Evolutionary conservation across 2,113 vertebrate species (phyloP).

Genomic region (Leptodactylus fuscus): DNA sequence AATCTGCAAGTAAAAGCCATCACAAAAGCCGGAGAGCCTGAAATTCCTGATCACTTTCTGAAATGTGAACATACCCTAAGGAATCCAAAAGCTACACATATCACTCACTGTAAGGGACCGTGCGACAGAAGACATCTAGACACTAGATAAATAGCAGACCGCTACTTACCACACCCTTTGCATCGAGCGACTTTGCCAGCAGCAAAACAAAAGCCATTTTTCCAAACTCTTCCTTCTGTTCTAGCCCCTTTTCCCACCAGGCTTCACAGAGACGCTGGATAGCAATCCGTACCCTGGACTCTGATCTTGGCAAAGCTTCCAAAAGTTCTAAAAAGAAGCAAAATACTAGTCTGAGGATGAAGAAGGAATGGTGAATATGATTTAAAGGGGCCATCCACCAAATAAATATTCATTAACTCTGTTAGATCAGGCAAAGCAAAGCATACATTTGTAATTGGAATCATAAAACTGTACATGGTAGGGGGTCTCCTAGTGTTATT

Average conservation of each 20-base stretch:
- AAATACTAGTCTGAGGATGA: not conserved
- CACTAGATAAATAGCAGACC: no score
- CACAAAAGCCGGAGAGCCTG: no score
- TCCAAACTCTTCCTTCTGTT: slow-evolving; percentile 86
- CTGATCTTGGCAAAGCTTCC: slow-evolving; percentile 74
- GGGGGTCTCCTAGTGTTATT: no score
- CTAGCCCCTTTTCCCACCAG: slow-evolving; percentile 91
- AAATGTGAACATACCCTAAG: no score
- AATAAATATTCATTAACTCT: not conserved
- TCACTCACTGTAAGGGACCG: no score
- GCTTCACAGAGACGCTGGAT: slow-evolving; percentile 79
- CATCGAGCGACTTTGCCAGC: slow-evolving; percentile 79
- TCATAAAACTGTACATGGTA: no score
- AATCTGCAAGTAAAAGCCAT: no score
- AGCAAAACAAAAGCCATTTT: slow-evolving; percentile 80
- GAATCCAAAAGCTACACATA: no score
- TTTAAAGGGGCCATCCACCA: not conserved
- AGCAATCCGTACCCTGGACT: slow-evolving; percentile 69
- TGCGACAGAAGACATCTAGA: no score
- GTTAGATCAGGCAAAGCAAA: no score
- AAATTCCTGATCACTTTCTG: no score
- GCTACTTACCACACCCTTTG: slow-evolving; percentile 78
- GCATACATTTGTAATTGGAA: no score
- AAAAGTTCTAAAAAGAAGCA: slow-evolving; percentile 75
- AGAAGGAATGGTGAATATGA: not conserved